phyloP scores from a whole-genome alignment of 1,140 invertebrate species.

The Latrodectus geometricus region DNA sequence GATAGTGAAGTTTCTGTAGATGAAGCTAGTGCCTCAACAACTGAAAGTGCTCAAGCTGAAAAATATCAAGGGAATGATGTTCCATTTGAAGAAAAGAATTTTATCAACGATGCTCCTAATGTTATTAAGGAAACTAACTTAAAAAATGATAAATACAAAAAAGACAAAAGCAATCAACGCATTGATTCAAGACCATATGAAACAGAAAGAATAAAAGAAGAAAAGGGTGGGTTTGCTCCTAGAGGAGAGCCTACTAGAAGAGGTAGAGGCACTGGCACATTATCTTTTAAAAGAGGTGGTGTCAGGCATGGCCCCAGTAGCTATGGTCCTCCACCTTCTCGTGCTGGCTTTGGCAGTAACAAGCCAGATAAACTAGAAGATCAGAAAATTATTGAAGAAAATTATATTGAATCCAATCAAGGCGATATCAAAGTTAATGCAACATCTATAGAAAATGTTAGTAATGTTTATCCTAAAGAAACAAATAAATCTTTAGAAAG shows the following conservation, averaged over 20 bases:
- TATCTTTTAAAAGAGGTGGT: conserved; percentile 70
- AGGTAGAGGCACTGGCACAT: conserved; percentile 71
- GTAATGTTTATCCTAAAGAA: conserved; percentile 40
- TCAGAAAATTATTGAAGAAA: conserved; percentile 50
- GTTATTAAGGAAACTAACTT: conserved; percentile 44
- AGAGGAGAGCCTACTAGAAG: conserved; percentile 84
- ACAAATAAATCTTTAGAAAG: conserved; percentile 59
- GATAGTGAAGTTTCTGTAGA: conserved; percentile 69
- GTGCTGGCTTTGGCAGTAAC: conserved; percentile 76
- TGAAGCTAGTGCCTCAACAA: conserved; percentile 66
- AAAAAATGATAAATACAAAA: conserved; percentile 58
- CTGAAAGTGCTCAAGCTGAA: conserved; percentile 63
- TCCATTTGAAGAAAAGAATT: conserved; percentile 45
- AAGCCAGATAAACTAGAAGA: conserved; percentile 57
- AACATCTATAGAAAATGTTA: conserved; percentile 22
- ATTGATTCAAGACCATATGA: conserved; percentile 24
- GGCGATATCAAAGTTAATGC: conserved; percentile 29
- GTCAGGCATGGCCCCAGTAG: conserved; percentile 71
- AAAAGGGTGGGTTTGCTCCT: conserved; percentile 76
- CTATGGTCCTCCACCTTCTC: conserved; percentile 81
- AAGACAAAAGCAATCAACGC: conserved; percentile 50
- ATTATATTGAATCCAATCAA: conserved; percentile 40
- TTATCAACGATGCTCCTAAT: conserved; percentile 33
- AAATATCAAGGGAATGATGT: conserved; percentile 40
- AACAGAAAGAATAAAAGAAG: conserved; percentile 50